Conservation (phyloP, 2,113 vertebrate species). For the Chaetura pelagica region DNA sequence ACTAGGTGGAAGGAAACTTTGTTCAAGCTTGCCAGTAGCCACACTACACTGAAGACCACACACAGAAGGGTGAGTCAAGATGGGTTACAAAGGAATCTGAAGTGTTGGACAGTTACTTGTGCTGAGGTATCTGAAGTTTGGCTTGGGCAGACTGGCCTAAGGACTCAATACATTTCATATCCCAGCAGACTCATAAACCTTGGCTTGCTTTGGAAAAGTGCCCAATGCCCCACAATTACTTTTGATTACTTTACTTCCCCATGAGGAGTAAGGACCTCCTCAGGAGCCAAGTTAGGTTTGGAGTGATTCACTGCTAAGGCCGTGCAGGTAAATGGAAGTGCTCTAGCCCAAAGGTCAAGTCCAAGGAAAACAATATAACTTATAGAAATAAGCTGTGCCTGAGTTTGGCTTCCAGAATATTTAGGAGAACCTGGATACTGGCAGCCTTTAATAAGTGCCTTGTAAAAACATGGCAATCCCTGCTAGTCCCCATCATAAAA, state of each 20-base stretch:
- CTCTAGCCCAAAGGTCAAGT: not conserved
- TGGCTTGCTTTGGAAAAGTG: conserved; percentile 22
- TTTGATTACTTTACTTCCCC: conserved; percentile 25
- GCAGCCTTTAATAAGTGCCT: not conserved
- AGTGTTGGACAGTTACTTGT: not conserved
- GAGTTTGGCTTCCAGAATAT: not conserved
- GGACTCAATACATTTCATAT: not conserved
- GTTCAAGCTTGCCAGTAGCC: not conserved
- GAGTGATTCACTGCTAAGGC: not conserved
- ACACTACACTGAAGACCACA: conserved; percentile 1
- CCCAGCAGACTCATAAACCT: conserved; percentile 8
- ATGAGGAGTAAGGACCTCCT: not conserved
- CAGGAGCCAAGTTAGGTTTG: not conserved
- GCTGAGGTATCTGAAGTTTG: not conserved
- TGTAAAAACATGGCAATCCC: not conserved
- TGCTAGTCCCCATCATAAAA: not conserved
- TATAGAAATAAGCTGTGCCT: not conserved
- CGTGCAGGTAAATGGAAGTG: not conserved
- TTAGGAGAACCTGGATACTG: not conserved
- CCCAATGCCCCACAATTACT: not conserved
- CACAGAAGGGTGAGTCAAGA: not conserved
- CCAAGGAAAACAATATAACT: not conserved
- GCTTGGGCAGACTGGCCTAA: conserved; percentile 22
- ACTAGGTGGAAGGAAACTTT: not conserved
- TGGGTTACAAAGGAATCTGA: not conserved